Base-by-base conservation (phyloP, 1,140 invertebrate species). In the Philotrypesis tridentata region DNA sequence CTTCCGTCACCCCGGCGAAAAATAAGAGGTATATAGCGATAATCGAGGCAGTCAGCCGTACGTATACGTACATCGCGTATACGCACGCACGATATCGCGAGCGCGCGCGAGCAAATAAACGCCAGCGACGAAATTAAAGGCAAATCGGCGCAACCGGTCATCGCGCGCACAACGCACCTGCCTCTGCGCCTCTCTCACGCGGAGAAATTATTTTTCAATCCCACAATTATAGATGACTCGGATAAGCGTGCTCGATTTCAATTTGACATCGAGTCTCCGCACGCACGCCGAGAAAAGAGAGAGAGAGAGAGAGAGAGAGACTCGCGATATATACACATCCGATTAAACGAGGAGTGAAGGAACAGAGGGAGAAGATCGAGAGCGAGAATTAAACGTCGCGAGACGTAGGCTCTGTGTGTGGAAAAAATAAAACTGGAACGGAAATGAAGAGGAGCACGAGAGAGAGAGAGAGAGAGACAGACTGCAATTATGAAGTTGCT, bases 191-290 rank as follows among this genome's bases (percentile, higher is more conserved):
- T n/a, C 27, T 12, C 27, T 7, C 17, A 7, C 12, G 9, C 40
- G 8, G 63, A 43, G 78, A 68, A 75, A 80, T 73, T 73, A 80
- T 75, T 80, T 80, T 80, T 80, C 79, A 68, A 75, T 80, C 68
- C 74, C 40, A 60, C 71, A 80, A 75, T 80, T 80, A 74, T 60
- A 80, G 79, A 80, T 81, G 40, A 23, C 79, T 43, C 63, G 63
- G 79, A 81, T 81, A 81, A 75, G 63, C 29, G 25, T 4, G 61
- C 63, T 68, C 72, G 43, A 81, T 75, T 81, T 81, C 72, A 81
- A 75, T 81, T 75, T 75, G 74, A 77, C 67, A 77, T 25, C 27
- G 31, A 72, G 48, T 55, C 11, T n/a, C n/a, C 25, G 14, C 40
- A 73, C 40, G 23, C 23, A 68, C n/a, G n/a, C n/a, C n/a, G n/a